phyloP scores from a whole-genome alignment of 2,113 vertebrate species.

The Cyprinus carpio region DNA sequence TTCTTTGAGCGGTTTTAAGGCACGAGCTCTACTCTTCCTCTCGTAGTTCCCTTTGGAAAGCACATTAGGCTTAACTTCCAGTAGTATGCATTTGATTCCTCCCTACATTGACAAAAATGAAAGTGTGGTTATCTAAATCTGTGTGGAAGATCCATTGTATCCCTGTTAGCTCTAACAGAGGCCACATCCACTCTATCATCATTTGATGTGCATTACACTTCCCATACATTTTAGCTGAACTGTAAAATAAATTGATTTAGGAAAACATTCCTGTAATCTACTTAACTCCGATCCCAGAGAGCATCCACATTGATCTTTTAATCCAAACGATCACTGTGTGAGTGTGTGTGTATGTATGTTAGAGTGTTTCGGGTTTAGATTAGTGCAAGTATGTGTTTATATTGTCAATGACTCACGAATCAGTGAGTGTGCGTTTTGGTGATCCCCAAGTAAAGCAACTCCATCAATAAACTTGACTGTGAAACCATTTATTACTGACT shows the following conservation, averaged over 20 bases:
- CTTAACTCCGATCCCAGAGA: conserved; percentile 71
- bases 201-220: conserved; percentile 71
- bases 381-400: conserved; percentile 39
- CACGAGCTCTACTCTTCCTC: neutral
- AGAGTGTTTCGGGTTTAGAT: conserved; percentile 4
- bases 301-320: conserved; percentile 70
- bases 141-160: conserved; percentile 57
- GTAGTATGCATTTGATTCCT: conserved; percentile 37
- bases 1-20: neutral
- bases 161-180: conserved; percentile 61
- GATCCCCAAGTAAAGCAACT: conserved; percentile 45
- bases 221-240: conserved; percentile 64
- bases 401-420: neutral
- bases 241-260: conserved; percentile 72
- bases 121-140: conserved; percentile 70
- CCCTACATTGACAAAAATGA: conserved; percentile 62
- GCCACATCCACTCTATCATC: conserved; percentile 58
- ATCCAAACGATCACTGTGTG: conserved; percentile 55
- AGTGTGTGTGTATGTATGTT: conserved; percentile 18
- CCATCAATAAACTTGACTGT: conserved; percentile 61
- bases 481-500: conserved; percentile 69
- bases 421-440: conserved; percentile 24
- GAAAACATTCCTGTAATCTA: conserved; percentile 74
- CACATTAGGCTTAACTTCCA: conserved; percentile 32
- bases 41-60: conserved; percentile 59